A percentile compares a stretch with the other conserved stretches of the same genome.
These are phyloP conservation scores for Ceramica pisi DNA, from an alignment of 2,888 invertebrate genomes.

Conservation along the genomic window DNA sequence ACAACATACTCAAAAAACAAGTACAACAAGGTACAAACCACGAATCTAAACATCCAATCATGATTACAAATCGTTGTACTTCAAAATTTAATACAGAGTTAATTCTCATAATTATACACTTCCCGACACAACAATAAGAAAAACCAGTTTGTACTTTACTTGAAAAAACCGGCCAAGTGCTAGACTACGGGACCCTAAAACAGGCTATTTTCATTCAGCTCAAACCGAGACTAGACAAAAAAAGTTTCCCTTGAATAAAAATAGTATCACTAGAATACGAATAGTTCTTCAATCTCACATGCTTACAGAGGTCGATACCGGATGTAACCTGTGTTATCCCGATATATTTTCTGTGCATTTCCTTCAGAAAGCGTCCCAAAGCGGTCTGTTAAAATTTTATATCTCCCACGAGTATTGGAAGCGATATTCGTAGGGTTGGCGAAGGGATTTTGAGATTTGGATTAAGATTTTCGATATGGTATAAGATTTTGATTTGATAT, in stretches of 20 bases:
- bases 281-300: conserved; percentile 13
- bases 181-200: too few species aligned
- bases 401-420: conserved; percentile 46
- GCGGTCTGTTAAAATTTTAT: conserved; percentile 59
- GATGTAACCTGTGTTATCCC: conserved; percentile 55
- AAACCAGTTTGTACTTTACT: neutral
- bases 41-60: too few species aligned
- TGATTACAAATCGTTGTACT: too few species aligned
- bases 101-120: too few species aligned
- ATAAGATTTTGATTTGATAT: conserved; percentile 7
- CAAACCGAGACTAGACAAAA: neutral
- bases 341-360: conserved; percentile 40
- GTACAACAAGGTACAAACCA: too few species aligned
- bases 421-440: conserved; percentile 47
- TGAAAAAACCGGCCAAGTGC: too few species aligned
- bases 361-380: conserved; percentile 41
- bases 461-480: neutral
- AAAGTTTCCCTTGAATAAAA: too few species aligned
- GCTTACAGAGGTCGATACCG: conserved; percentile 52
- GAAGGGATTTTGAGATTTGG: neutral
- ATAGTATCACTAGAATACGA: neutral
- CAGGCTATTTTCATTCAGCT: neutral
- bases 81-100: too few species aligned
- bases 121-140: too few species aligned
- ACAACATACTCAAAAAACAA: too few species aligned